Percentiles rank a stretch among this genome's conserved stretches.
Evolutionary conservation across 2,888 invertebrate genomes (phyloP).

Genomic region (Neuroscelio doddi): DNA sequence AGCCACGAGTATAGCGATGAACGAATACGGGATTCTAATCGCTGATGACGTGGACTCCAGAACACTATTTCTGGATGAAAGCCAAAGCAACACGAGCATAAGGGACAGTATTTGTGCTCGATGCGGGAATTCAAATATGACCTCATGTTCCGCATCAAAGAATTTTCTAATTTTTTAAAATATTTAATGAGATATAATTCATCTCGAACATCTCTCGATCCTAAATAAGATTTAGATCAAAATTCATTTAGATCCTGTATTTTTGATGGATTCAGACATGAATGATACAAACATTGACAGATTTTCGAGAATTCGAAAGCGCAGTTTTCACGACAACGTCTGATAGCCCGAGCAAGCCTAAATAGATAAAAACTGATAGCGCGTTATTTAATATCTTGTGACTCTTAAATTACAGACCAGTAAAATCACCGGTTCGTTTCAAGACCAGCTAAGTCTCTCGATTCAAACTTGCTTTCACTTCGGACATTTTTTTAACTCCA

Average conservation of each 20-base stretch:
- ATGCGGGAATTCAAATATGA: neutral
- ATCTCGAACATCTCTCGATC: too few relatives aligned
- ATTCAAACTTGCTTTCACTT: too few relatives aligned
- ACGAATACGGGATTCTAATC: slow-evolving; percentile 34
- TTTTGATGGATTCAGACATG: too few relatives aligned
- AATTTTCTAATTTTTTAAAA: too few relatives aligned
- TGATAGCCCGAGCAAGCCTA: slow-evolving; percentile 59
- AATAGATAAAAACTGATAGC: slow-evolving; percentile 63
- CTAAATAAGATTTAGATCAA: too few relatives aligned
- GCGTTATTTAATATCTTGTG: slow-evolving; percentile 56
- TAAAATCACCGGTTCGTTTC: neutral
- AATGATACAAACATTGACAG: neutral
- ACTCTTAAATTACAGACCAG: slow-evolving; percentile 8
- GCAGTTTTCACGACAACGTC: slow-evolving; percentile 54
- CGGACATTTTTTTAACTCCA: too few relatives aligned
- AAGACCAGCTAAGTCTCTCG: neutral
- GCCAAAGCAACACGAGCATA: neutral
- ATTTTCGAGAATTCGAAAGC: slow-evolving; percentile 4
- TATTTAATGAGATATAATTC: too few relatives aligned
- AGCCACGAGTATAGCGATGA: neutral
- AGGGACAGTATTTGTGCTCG: neutral
- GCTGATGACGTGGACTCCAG: slow-evolving; percentile 37
- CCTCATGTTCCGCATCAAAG: too few relatives aligned
- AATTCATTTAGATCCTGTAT: too few relatives aligned
- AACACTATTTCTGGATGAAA: slow-evolving; percentile 43